phyloP scores from a whole-genome alignment of 2,888 invertebrate genomes.

The Syritta pipiens region DNA sequence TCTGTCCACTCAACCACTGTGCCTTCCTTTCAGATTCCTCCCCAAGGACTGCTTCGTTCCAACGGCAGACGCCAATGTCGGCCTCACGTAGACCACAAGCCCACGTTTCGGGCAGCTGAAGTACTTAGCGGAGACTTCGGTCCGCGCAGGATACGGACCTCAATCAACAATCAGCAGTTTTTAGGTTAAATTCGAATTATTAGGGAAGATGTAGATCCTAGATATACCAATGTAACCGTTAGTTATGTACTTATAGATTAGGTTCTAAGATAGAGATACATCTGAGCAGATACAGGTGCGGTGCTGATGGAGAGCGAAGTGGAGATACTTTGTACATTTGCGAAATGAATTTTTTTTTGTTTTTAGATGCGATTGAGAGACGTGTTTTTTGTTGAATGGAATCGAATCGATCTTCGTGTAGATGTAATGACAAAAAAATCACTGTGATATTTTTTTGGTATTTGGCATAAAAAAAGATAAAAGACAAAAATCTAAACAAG shows the following conservation, averaged over 20 bases:
- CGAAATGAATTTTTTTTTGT: background rate
- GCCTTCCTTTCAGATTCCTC: conserved; percentile 41
- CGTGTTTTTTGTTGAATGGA: conserved; percentile 4
- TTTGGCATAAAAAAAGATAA: conserved; percentile 50
- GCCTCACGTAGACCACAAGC: conserved; percentile 23
- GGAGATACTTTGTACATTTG: background rate
- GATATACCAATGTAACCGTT: conserved; percentile 24
- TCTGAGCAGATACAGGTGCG: too few species aligned
- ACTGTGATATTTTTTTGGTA: conserved; percentile 67
- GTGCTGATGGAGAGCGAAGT: too few species aligned
- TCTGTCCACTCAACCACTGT: background rate
- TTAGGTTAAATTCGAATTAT: conserved; percentile 26
- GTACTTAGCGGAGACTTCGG: too few species aligned
- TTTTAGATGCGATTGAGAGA: background rate
- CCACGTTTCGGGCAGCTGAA: background rate
- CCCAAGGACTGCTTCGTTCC: conserved; percentile 54
- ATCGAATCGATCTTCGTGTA: conserved; percentile 22
- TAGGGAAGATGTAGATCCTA: background rate
- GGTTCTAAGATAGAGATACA: too few species aligned
- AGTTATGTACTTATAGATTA: conserved; percentile 29
- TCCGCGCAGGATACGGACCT: background rate
- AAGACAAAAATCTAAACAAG: too few species aligned
- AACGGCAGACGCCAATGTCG: conserved; percentile 18
- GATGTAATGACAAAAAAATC: conserved; percentile 51
- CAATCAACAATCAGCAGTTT: conserved; percentile 8